Base-by-base conservation (phyloP, 2,113 vertebrate species). In the Pomatostomus ruficeps region DNA sequence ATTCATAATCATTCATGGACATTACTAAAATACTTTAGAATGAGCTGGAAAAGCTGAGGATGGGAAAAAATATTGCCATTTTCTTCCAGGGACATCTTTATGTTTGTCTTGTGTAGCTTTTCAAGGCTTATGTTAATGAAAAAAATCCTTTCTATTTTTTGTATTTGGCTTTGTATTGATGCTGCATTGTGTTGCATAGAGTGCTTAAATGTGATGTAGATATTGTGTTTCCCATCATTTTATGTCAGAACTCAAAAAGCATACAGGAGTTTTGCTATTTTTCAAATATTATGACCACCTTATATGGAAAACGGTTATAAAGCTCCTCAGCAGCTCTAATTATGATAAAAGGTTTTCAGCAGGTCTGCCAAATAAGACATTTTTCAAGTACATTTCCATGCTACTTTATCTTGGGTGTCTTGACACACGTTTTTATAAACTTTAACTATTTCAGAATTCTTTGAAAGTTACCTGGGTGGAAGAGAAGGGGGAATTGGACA, bases 1-100 rank as follows among this genome's bases (percentile, higher is more conserved):
- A 91, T 94, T 97, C 91, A 92, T 95, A 96, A 97, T 97, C 91
- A 94, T 66, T 97, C 94, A 84, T 96, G 89, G 91, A 81, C 93
- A 93, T 91, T 85, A 85, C 71, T 75, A 67, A 78, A 91, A 67
- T 75, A 84, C 91, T 97, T 93, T n/a, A 92, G 89, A 96, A 95
- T 85, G 65, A 96, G 76, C 68, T 85, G 59, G 79, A 70, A 87
- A 95, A 96, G 91, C 88, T 80, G 89, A 93, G 89, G 88, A 59
- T 57, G 74, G 55, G 75, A 42, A 93, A 93, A 91, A 91, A 81
- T 52, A 76, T 82, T 91, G 49, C 83, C 15, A 52, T 95, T 97
- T 96, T 88, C 85, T 94, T 92, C 85, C 72, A 94, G 86, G 78
- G 81, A 93, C 94, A 84, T 91, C 49, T 87, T 90, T 91, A 22